Percentiles rank a stretch among this genome's conserved stretches.
These are phyloP conservation scores for Arothron firmamentum DNA, from an alignment of 2,113 vertebrate genomes.

Conservation along the genomic window DNA sequence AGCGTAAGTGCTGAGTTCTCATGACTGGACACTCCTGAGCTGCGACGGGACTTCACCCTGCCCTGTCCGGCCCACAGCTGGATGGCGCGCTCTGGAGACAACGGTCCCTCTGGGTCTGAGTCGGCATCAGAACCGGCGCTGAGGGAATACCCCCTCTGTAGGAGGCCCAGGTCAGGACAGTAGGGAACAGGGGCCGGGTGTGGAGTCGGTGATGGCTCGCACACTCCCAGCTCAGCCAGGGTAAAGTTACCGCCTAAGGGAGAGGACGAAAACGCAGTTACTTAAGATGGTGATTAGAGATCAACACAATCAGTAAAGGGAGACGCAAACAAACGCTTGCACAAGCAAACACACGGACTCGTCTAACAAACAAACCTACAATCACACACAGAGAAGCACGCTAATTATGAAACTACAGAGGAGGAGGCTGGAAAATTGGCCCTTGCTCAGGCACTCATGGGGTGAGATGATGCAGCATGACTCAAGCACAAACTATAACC, in stretches of 20 bases:
- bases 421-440: conserved; percentile 60
- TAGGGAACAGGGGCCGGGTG: conserved; percentile 81
- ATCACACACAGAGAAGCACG: conserved; percentile 58
- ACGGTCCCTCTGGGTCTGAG: conserved; percentile 89
- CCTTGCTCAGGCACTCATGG: conserved; percentile 58
- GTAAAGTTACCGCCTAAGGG: conserved; percentile 85
- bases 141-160: conserved; percentile 88
- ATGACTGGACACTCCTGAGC: conserved; percentile 88
- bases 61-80: conserved; percentile 83
- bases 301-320: conserved; percentile 14
- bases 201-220: conserved; percentile 81
- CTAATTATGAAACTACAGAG: conserved; percentile 67
- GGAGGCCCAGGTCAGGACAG: conserved; percentile 89
- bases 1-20: conserved; percentile 91
- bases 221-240: conserved; percentile 90
- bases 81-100: conserved; percentile 91
- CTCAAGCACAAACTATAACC: conserved; percentile 58
- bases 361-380: conserved; percentile 57
- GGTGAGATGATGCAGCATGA: conserved; percentile 65
- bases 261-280: conserved; percentile 32
- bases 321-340: conserved; percentile 23
- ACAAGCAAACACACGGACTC: conserved; percentile 26
- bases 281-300: conserved; percentile 7
- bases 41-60: conserved; percentile 86
- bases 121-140: conserved; percentile 86